Percentiles rank a stretch among this genome's conserved stretches.
phyloP scores from a whole-genome alignment of 2,888 invertebrate species.

The Reticulitermes lucifugus region DNA sequence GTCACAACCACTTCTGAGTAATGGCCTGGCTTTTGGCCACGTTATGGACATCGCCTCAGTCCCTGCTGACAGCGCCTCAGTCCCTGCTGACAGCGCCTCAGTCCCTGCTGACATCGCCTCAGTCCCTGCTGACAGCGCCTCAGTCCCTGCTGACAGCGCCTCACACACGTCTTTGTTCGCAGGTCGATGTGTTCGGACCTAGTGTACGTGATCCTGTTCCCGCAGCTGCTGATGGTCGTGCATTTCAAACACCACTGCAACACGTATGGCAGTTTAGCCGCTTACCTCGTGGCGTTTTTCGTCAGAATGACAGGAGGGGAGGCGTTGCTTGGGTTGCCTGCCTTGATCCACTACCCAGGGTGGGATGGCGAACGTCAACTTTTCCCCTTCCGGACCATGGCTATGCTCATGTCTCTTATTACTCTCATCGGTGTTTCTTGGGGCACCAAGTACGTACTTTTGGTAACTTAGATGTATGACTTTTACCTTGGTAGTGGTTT shows the following conservation, averaged over 20 bases:
- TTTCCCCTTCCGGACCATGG: conserved; percentile 96
- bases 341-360: conserved; percentile 89
- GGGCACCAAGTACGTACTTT: conserved; percentile 74
- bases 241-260: conserved; percentile 95
- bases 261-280: conserved; percentile 95
- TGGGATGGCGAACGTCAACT: conserved; percentile 82
- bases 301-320: conserved; percentile 91
- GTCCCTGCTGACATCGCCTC: too few relatives aligned
- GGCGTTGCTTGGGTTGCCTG: conserved; percentile 81
- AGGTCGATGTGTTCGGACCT: conserved; percentile 99
- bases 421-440: conserved; percentile 85
- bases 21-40: too few relatives aligned
- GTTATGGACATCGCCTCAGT: too few relatives aligned
- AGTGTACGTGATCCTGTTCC: conserved; percentile 98
- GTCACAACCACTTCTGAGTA: too few relatives aligned
- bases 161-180: conserved; percentile 45
- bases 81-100: too few relatives aligned
- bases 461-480: too few relatives aligned
- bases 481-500: too few relatives aligned
- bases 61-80: too few relatives aligned
- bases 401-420: conserved; percentile 89
- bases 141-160: too few relatives aligned
- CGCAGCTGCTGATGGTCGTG: conserved; percentile 97
- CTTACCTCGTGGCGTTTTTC: conserved; percentile 85
- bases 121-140: too few relatives aligned